A percentile compares a stretch with the other conserved stretches of the same genome.
These are phyloP conservation scores for Laupala kohalensis DNA, from an alignment of 1,140 invertebrate species.

Conservation along the genomic window DNA sequence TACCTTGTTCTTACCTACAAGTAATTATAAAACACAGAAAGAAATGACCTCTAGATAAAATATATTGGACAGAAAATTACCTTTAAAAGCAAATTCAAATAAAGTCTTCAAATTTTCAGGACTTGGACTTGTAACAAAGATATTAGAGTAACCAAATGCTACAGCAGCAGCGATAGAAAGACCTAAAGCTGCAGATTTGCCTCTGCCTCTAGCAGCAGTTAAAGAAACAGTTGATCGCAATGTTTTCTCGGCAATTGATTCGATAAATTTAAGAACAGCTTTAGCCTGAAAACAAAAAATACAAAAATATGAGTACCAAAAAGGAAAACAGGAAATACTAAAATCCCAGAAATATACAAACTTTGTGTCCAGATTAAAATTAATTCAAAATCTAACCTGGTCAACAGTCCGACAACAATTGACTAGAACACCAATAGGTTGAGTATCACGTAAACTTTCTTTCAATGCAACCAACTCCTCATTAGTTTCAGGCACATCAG, in stretches of 20 bases:
- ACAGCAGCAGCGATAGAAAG: slow-evolving; percentile 77
- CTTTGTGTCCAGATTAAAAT: not conserved
- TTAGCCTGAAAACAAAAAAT: slow-evolving; percentile 24
- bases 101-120: slow-evolving; percentile 97
- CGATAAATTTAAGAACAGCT: slow-evolving; percentile 85
- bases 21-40: too few species aligned
- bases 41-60: too few species aligned
- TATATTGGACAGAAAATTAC: slow-evolving; percentile 25
- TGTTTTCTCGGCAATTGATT: slow-evolving; percentile 88
- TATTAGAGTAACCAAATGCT: slow-evolving; percentile 88
- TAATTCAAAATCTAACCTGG: slow-evolving; percentile 41
- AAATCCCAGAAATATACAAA: not conserved
- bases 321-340: too few species aligned
- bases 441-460: slow-evolving; percentile 68
- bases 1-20: not conserved
- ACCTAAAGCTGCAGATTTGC: slow-evolving; percentile 97
- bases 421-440: slow-evolving; percentile 80
- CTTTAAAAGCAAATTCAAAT: slow-evolving; percentile 96
- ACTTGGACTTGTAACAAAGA: slow-evolving; percentile 95
- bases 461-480: slow-evolving; percentile 56
- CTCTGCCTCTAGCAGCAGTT: slow-evolving; percentile 90
- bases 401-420: slow-evolving; percentile 87
- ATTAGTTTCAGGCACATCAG: slow-evolving; percentile 29
- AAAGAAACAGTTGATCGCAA: slow-evolving; percentile 81
- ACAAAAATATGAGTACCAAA: slow-evolving; percentile 1